phyloP scores from a whole-genome alignment of 1,140 invertebrate genomes.

The Rhyacophila brunnea region DNA sequence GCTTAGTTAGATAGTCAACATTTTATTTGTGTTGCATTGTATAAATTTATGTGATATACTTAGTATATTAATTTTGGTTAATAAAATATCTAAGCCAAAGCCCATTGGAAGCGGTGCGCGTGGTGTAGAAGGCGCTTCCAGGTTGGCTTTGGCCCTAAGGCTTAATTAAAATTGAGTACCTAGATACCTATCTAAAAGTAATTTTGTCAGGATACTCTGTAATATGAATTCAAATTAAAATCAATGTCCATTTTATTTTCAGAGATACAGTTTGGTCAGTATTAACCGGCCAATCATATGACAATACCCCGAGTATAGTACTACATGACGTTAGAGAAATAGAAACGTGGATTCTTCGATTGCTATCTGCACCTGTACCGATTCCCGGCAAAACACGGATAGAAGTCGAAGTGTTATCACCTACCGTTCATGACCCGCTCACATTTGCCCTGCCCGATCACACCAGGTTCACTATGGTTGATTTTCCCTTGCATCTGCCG shows the following conservation, averaged over 20 bases:
- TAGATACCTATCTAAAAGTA: neutral
- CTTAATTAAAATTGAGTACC: neutral
- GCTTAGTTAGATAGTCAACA: too few relatives aligned
- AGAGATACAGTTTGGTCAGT: slow-evolving; percentile 93
- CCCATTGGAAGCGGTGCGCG: too few relatives aligned
- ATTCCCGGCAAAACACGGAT: slow-evolving; percentile 95
- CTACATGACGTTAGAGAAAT: slow-evolving; percentile 96
- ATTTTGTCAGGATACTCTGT: slow-evolving; percentile 9
- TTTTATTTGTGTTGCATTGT: too few relatives aligned
- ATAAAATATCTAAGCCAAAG: too few relatives aligned
- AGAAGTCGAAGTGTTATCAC: slow-evolving; percentile 90
- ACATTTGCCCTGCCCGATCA: slow-evolving; percentile 97
- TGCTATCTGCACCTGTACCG: slow-evolving; percentile 95
- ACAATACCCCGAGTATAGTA: slow-evolving; percentile 81
- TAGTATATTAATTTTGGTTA: too few relatives aligned
- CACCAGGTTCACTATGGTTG: slow-evolving; percentile 91
- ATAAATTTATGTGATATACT: too few relatives aligned
- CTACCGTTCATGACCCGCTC: slow-evolving; percentile 82
- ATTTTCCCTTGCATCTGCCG: slow-evolving; percentile 97
- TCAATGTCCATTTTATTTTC: slow-evolving; percentile 33
- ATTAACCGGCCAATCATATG: slow-evolving; percentile 71
- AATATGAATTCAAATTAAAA: slow-evolving; percentile 1
- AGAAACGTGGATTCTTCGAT: slow-evolving; percentile 95
- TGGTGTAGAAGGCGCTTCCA: too few relatives aligned
- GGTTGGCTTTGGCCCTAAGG: too few relatives aligned